phyloP scores from a whole-genome alignment of 2,113 vertebrate genomes.

The Microcebus griseorufus region DNA sequence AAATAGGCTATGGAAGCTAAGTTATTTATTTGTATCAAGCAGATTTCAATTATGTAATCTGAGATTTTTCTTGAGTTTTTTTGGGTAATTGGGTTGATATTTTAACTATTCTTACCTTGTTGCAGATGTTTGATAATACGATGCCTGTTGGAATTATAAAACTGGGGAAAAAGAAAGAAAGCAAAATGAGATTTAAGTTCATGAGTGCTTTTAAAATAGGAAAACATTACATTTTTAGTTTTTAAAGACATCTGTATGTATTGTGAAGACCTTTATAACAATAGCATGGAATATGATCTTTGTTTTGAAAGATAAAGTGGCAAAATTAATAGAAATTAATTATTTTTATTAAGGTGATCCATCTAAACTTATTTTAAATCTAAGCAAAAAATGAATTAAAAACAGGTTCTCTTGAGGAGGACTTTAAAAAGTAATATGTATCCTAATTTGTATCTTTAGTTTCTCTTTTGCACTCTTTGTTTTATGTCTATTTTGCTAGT shows the following conservation, averaged over 20 bases:
- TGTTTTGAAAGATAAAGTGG: not conserved
- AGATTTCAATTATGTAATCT: not conserved
- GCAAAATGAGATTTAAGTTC: not conserved
- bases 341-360: not conserved
- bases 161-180: not conserved
- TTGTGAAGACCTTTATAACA: not conserved
- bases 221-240: not conserved
- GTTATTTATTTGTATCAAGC: not conserved
- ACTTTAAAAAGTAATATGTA: not conserved
- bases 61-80: not conserved
- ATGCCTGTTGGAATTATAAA: not conserved
- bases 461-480: not conserved
- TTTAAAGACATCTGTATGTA: not conserved
- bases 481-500: not conserved
- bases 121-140: not conserved
- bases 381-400: slow-evolving; percentile 39
- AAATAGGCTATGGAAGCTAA: not conserved
- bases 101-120: not conserved
- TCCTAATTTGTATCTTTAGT: slow-evolving; percentile 6
- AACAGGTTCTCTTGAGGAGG: slow-evolving; percentile 20
- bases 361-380: not conserved
- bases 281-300: not conserved
- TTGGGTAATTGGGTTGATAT: not conserved
- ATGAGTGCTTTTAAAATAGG: not conserved
- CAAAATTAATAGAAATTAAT: slow-evolving; percentile 12